Base-by-base conservation (phyloP, 92 coral and sea anemone species). In the Porites rus region DNA sequence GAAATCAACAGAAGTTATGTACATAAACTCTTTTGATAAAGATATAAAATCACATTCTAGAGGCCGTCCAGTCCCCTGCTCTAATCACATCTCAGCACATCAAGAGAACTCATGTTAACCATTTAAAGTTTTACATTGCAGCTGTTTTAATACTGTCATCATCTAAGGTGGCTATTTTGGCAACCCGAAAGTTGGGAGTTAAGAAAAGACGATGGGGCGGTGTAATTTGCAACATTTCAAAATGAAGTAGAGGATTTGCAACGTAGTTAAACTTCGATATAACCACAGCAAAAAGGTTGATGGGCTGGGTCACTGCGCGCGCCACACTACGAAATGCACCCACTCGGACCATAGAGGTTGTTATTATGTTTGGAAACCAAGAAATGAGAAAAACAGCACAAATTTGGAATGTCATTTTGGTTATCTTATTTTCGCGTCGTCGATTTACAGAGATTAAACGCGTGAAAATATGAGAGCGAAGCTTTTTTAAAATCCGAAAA, bases 291-390 rank as follows among this genome's bases (percentile, higher is more conserved):
- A 74, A 74, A 24, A 73, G 20, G 8, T 51, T 51, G 2, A 73
- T 22, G 21, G 14, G n/a, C 51, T 50, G 61, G 46, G 46, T 38
- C 11, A 51, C 7, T 6, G n/a, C n/a, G n/a, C n/a, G n/a, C n/a
- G n/a, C 14, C 11, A 16, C 10, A 18, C 77, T 18, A 46, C 20
- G 31, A 54, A 73, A 73, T 50, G 25, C 43, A 73, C 77, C 77
- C 20, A 73, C 46, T 50, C 31, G 60, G 5, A 6, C 8, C 5
- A 73, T 13, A 50, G 14, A 10, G 12, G 19, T 51, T 10, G 7
- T 50, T 50, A 73, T 73, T 3, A 73, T 51, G 38, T 50, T 21
- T n/a, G 77, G 77, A 73, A 73, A 51, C 61, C 77, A 73, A 8
- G 38, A 73, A 51, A 73, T 19, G 1, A 73, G 38, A 10, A 73